Evolutionary conservation across 2,113 vertebrate genomes (phyloP), one percentile per base, ranked within the genome.

Genomic region (Colistium nudipinnis): DNA sequence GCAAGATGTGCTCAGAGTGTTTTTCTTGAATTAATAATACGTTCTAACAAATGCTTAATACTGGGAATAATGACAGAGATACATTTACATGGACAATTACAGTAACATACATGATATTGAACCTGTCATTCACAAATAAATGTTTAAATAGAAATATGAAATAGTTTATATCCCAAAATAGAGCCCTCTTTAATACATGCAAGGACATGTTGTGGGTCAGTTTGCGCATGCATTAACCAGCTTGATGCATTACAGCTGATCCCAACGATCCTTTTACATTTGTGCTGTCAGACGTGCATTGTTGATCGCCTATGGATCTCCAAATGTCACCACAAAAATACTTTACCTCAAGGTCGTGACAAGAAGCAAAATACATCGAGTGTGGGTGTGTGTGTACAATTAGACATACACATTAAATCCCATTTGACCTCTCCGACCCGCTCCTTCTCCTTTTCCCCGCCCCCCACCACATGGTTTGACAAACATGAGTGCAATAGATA

Each of bases 401-500:
- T 47, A 7, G 28, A 49, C 6, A 1, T 59, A 54, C 30, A 49
- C 27, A 62, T 75, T 72, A 53, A 61, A 65, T 64, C 10, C 31
- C 16, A 4, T 69, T 78, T 81, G 60, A 65, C 63, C 70, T 43
- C 27, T 13, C 22, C 59, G 39, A 57, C 44, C 2, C 53, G 2
- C 17, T 2, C 3, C 22, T 8, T 2, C 19, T 28, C 27, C 31
- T 4, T 11, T 31, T 13, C 45, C 45, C 20, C 4, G 4, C n/a
- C n/a, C 17, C 48, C 11, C 2, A 4, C 64, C n/a, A 62, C 48
- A 62, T 44, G 51, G 60, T 69, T 81, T 81, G 66, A 71, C 80
- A 82, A 74, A 79, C 68, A 86, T 55, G 70, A 82, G 59, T 56
- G 70, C 49, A 85, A 80, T 30, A 70, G 43, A 83, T 80, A 83